Conservation (phyloP, 2,888 invertebrate species). For the Osmoderma eremita region DNA sequence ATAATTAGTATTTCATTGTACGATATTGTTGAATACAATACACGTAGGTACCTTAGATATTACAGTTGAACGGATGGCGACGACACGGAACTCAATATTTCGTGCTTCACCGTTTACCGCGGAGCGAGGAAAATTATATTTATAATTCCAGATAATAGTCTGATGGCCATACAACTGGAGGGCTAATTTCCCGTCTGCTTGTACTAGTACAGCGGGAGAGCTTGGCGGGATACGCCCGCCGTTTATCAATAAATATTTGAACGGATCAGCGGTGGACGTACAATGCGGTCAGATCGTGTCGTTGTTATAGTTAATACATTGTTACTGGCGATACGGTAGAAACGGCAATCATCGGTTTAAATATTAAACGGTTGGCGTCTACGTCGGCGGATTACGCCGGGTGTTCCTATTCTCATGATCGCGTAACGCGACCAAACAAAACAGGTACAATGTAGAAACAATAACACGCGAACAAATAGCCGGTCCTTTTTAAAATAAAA, state of each 20-base stretch:
- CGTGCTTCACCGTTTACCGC: slow-evolving; percentile 7
- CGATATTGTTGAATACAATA: slow-evolving; percentile 1
- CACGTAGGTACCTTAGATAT: not conserved
- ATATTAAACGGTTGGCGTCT: slow-evolving; percentile 41
- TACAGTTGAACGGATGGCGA: not conserved
- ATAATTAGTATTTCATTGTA: too few relatives aligned
- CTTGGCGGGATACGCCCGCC: slow-evolving; percentile 29
- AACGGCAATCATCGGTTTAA: slow-evolving; percentile 42
- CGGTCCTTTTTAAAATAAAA: too few relatives aligned
- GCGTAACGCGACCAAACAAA: slow-evolving; percentile 48
- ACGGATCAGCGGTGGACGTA: slow-evolving; percentile 19
- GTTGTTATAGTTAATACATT: slow-evolving; percentile 19
- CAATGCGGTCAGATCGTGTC: slow-evolving; percentile 22
- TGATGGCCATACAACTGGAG: slow-evolving; percentile 35
- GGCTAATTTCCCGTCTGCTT: slow-evolving; percentile 24
- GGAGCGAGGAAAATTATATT: slow-evolving; percentile 39
- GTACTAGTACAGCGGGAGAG: slow-evolving; percentile 6
- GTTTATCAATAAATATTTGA: slow-evolving; percentile 39
- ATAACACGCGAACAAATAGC: too few relatives aligned
- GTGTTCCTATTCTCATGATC: slow-evolving; percentile 46
- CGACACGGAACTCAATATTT: not conserved
- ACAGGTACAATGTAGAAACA: too few relatives aligned
- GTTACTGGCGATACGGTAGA: slow-evolving; percentile 28
- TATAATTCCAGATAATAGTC: slow-evolving; percentile 43
- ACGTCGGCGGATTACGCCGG: slow-evolving; percentile 31